phyloP scores from a whole-genome alignment of 2,797 vertebrate species.

The Lithobates pipiens region DNA sequence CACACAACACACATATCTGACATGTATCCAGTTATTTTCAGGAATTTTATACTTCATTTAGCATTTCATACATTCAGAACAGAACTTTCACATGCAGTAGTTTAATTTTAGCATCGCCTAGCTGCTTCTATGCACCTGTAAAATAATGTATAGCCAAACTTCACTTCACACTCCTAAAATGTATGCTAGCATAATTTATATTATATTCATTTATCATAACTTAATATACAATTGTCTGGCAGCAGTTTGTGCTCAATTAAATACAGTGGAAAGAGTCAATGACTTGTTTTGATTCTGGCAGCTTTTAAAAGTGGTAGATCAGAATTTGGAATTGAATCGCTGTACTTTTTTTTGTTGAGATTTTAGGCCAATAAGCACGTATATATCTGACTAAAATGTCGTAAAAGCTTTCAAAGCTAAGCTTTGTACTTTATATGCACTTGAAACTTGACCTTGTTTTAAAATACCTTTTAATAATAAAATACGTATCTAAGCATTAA shows the following conservation, averaged over 20 bases:
- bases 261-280: conserved; percentile 32
- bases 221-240: conserved; percentile 43
- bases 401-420: conserved; percentile 47
- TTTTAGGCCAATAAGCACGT: conserved; percentile 49
- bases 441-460: conserved; percentile 53
- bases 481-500: conserved; percentile 43
- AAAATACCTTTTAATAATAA: conserved; percentile 59
- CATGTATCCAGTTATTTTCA: background rate
- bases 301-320: conserved; percentile 27
- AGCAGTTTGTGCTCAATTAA: conserved; percentile 2
- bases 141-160: conserved; percentile 9
- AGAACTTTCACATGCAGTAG: background rate
- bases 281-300: conserved; percentile 34
- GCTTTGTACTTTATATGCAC: conserved; percentile 25
- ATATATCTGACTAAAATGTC: conserved; percentile 48
- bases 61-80: background rate
- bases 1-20: no score
- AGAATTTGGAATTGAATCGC: conserved; percentile 25
- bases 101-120: background rate
- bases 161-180: conserved; percentile 10
- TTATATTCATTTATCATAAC: conserved; percentile 19
- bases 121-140: conserved; percentile 24
- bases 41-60: background rate
- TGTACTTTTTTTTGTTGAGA: conserved; percentile 18
- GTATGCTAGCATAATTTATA: conserved; percentile 3